A percentile compares a stretch with the other conserved stretches of the same genome.
Conservation (phyloP, 2,113 vertebrate genomes). For the Ellobius talpinus region DNA sequence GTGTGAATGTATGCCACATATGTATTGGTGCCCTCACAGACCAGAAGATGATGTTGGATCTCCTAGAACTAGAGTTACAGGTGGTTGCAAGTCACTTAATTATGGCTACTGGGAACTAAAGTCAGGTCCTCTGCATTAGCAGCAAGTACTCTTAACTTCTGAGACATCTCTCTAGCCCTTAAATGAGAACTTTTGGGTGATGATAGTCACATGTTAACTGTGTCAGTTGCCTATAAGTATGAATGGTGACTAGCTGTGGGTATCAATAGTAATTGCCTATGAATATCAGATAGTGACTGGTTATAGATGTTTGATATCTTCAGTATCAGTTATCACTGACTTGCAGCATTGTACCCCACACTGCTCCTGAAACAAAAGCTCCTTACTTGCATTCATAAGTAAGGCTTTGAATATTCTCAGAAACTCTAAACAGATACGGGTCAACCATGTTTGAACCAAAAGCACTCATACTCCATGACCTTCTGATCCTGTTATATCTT, state of each 20-base stretch:
- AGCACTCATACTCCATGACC: not conserved
- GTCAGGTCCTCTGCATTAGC: not conserved
- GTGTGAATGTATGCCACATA: not conserved
- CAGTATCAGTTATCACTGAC: not conserved
- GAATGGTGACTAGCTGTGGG: not conserved
- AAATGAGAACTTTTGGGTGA: not conserved
- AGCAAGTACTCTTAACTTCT: not conserved
- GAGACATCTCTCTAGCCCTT: not conserved
- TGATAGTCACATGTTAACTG: not conserved
- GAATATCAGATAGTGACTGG: slow-evolving; percentile 6
- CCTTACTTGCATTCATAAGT: not conserved
- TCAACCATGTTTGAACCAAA: slow-evolving; percentile 20
- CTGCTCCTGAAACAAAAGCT: not conserved
- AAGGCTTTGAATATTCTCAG: slow-evolving; percentile 23
- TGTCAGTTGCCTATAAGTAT: slow-evolving; percentile 20
- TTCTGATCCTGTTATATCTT: slow-evolving; percentile 10
- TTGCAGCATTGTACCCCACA: not conserved
- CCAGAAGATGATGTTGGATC: not conserved
- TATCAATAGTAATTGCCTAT: not conserved
- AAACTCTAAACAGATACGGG: not conserved
- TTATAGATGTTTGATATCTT: not conserved
- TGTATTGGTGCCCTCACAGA: not conserved
- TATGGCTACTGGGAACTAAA: not conserved
- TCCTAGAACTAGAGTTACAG: not conserved
- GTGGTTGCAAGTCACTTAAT: not conserved